Evolutionary conservation across 2,888 invertebrate species (phyloP).

Genomic region (Selenia dentaria): DNA sequence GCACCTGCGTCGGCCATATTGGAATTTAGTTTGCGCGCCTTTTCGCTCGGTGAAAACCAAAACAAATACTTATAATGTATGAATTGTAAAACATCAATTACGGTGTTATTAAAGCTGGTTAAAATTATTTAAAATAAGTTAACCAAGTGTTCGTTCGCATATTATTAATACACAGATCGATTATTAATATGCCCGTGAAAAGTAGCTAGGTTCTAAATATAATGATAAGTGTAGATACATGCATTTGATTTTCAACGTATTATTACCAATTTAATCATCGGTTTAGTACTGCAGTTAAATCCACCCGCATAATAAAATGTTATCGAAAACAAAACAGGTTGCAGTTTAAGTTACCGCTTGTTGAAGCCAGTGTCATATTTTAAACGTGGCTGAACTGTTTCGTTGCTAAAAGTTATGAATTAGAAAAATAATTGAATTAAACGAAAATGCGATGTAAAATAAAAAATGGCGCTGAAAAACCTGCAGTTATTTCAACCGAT

Average conservation of each 20-base stretch:
- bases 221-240: no score
- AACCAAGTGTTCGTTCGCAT: constrained; percentile 21
- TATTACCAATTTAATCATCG: background rate
- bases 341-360: constrained; percentile 3
- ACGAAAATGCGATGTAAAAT: constrained; percentile 39
- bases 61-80: background rate
- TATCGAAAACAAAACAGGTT: constrained; percentile 34
- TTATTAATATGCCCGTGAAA: constrained; percentile 2
- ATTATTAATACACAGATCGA: constrained; percentile 5
- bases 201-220: background rate
- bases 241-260: no score
- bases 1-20: constrained; percentile 56
- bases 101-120: background rate
- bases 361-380: constrained; percentile 6
- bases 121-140: no score
- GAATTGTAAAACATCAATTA: background rate
- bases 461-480: constrained; percentile 72
- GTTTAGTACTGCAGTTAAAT: constrained; percentile 11
- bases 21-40: constrained; percentile 53
- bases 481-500: constrained; percentile 67
- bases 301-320: constrained; percentile 32
- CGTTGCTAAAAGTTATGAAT: constrained; percentile 6
- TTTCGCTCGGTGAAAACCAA: constrained; percentile 34
- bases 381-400: constrained; percentile 9
- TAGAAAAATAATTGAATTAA: constrained; percentile 22